Evolutionary conservation across 2,797 vertebrate genomes (phyloP).

Genomic region (Lepilemur ruficaudatus): DNA sequence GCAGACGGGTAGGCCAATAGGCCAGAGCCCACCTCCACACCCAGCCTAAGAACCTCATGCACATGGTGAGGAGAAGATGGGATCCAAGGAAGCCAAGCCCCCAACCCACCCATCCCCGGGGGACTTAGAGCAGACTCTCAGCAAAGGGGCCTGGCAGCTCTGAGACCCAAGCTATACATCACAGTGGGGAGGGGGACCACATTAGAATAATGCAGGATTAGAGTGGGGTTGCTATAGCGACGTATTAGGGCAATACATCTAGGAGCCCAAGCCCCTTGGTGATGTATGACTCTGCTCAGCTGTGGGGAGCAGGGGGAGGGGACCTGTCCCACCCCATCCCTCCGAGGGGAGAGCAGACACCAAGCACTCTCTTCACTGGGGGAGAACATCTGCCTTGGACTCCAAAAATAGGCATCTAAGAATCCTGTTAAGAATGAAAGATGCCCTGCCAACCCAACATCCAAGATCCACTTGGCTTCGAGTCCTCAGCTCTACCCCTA

Average conservation of each 20-base stretch:
- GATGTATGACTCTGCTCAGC: slow-evolving; percentile 82
- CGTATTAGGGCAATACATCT: slow-evolving; percentile 86
- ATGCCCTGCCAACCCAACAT: slow-evolving; percentile 4
- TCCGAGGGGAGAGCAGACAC: slow-evolving; percentile 51
- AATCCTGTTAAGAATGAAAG: slow-evolving; percentile 24
- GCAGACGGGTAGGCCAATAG: background rate
- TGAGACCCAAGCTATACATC: slow-evolving; percentile 80
- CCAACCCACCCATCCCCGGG: slow-evolving; percentile 73
- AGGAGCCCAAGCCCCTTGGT: slow-evolving; percentile 81
- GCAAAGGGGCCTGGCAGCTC: slow-evolving; percentile 67
- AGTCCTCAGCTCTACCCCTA: background rate
- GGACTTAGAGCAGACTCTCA: slow-evolving; percentile 65
- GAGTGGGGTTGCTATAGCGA: slow-evolving; percentile 86
- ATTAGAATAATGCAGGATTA: slow-evolving; percentile 86
- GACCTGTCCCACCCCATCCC: slow-evolving; percentile 60
- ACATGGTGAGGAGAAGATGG: slow-evolving; percentile 24
- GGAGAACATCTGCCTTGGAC: background rate
- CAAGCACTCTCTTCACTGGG: slow-evolving; percentile 37
- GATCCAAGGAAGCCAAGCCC: slow-evolving; percentile 67
- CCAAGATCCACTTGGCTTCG: background rate
- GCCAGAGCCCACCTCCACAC: slow-evolving; percentile 43
- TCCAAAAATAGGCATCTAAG: slow-evolving; percentile 60
- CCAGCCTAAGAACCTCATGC: slow-evolving; percentile 34
- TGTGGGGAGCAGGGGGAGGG: slow-evolving; percentile 75
- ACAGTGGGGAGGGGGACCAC: slow-evolving; percentile 77